Conservation (phyloP, 2,888 invertebrate species). For the Diaperis boleti region DNA sequence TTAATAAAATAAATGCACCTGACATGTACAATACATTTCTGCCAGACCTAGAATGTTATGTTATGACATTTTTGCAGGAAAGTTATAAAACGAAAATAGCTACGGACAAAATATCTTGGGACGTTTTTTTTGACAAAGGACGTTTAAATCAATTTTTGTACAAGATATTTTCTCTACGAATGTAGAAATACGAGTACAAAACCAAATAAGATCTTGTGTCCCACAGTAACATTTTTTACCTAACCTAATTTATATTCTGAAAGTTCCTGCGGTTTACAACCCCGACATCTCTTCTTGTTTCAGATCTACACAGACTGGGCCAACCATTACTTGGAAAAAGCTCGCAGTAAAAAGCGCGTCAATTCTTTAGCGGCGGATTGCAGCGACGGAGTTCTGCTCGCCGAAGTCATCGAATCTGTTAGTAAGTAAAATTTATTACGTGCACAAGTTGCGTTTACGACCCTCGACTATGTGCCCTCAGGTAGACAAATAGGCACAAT, state of each 20-base stretch:
- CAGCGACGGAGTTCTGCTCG: conserved; percentile 90
- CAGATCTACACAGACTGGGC: conserved; percentile 99
- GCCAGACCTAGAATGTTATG: too few species aligned
- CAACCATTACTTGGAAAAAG: conserved; percentile 95
- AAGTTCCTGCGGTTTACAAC: conserved; percentile 20
- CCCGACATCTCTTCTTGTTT: conserved; percentile 53
- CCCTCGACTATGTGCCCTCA: background rate
- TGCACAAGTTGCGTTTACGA: conserved; percentile 1
- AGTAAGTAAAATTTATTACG: conserved; percentile 72
- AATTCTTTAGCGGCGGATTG: conserved; percentile 87
- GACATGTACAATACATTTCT: too few species aligned
- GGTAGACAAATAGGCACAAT: background rate
- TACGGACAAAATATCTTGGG: too few species aligned
- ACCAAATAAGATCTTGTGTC: too few species aligned
- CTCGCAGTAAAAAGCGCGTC: conserved; percentile 86
- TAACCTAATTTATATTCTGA: conserved; percentile 21
- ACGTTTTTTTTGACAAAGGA: too few species aligned
- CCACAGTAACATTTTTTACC: too few species aligned
- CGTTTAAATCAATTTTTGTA: too few species aligned
- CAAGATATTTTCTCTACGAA: too few species aligned
- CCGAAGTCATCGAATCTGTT: conserved; percentile 95
- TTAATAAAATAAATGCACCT: too few species aligned
- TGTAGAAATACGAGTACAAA: too few species aligned
- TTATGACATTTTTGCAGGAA: too few species aligned
- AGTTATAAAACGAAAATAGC: too few species aligned